Evolutionary conservation across 2,888 invertebrate genomes (phyloP).

Genomic region (Hypena proboscidalis): DNA sequence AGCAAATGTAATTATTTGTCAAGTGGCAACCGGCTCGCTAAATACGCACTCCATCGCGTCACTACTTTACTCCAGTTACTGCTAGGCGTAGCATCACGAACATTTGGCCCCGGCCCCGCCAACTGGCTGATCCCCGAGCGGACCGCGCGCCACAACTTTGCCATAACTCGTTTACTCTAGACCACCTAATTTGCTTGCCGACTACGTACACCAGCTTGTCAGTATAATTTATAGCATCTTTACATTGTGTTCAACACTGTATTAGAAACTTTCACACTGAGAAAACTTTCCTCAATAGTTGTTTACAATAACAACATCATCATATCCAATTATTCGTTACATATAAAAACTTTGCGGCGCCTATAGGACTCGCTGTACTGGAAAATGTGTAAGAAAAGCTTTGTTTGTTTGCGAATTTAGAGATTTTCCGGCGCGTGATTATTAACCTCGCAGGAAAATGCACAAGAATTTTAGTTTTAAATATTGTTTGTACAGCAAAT

Average conservation of each 20-base stretch:
- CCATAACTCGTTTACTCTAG: slow-evolving; percentile 76
- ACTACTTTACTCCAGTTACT: slow-evolving; percentile 43
- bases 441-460: background rate
- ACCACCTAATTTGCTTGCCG: slow-evolving; percentile 75
- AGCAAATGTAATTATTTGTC: slow-evolving; percentile 34
- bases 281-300: slow-evolving; percentile 7
- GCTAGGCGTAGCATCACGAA: slow-evolving; percentile 41
- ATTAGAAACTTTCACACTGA: slow-evolving; percentile 31
- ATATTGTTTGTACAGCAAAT: too few relatives aligned
- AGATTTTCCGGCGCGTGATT: background rate
- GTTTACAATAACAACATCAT: slow-evolving; percentile 25
- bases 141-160: slow-evolving; percentile 60
- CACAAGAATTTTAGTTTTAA: too few relatives aligned
- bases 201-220: slow-evolving; percentile 66
- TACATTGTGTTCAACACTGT: slow-evolving; percentile 44
- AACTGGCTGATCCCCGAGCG: slow-evolving; percentile 58
- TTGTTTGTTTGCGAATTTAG: background rate
- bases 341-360: background rate
- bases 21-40: slow-evolving; percentile 31
- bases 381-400: slow-evolving; percentile 2
- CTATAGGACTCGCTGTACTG: background rate
- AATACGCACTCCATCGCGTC: slow-evolving; percentile 36
- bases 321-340: slow-evolving; percentile 19
- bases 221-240: slow-evolving; percentile 66
- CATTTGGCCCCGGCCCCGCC: slow-evolving; percentile 43